Evolutionary conservation across 1,140 invertebrate species (phyloP).

Genomic region (Panagrolaimus sp.): DNA sequence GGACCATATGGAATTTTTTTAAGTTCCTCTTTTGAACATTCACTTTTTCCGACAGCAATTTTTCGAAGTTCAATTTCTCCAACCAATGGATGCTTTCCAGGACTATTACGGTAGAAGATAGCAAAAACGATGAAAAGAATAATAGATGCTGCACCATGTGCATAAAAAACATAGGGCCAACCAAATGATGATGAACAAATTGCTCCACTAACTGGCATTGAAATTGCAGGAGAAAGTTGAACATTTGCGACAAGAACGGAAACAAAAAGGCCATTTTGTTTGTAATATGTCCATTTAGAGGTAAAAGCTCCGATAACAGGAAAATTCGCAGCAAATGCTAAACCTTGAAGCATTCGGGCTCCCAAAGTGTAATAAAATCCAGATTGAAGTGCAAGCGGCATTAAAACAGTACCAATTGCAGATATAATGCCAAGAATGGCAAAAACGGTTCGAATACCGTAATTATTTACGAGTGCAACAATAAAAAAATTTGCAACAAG

Average conservation of each 20-base stretch:
- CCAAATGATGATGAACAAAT: conserved; percentile 34
- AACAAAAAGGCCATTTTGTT: conserved; percentile 49
- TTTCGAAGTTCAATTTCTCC: conserved; percentile 48
- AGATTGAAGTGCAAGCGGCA: conserved; percentile 36
- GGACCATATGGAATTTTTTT: conserved; percentile 46
- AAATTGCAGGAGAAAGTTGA: conserved; percentile 47
- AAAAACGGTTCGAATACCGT: conserved; percentile 45
- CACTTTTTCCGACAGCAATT: conserved; percentile 52
- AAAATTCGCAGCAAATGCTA: conserved; percentile 48
- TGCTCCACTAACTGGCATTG: conserved; percentile 53
- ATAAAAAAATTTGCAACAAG: conserved; percentile 43
- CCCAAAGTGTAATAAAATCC: conserved; percentile 39
- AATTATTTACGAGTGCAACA: conserved; percentile 31
- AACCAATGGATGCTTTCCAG: conserved; percentile 54
- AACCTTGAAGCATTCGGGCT: conserved; percentile 36
- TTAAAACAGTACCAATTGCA: conserved; percentile 33
- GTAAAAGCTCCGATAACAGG: conserved; percentile 46
- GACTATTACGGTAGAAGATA: conserved; percentile 54
- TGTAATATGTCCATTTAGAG: conserved; percentile 46
- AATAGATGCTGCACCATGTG: conserved; percentile 41
- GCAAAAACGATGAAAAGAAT: conserved; percentile 50
- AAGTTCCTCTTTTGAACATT: conserved; percentile 43
- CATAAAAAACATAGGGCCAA: conserved; percentile 57
- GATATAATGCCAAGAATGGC: conserved; percentile 38
- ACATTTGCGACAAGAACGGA: conserved; percentile 45